A percentile compares a stretch with the other conserved stretches of the same genome.
Evolutionary conservation across 2,113 vertebrate genomes (phyloP).

Genomic region (Cygnus atratus): DNA sequence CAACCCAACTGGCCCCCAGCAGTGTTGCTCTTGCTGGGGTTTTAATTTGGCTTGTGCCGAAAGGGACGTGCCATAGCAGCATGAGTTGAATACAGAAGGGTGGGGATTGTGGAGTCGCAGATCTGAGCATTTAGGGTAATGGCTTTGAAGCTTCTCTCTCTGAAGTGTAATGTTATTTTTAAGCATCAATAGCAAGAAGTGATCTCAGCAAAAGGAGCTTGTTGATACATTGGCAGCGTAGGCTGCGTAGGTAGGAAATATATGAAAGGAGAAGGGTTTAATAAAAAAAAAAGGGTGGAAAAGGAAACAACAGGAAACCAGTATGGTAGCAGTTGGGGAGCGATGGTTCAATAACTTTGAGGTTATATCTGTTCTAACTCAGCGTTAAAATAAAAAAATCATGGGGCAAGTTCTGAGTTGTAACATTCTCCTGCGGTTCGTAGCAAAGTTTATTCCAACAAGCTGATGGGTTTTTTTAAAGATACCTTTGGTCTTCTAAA

Average conservation of each 20-base stretch:
- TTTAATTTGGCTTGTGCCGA: slow-evolving; percentile 15
- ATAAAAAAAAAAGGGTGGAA: not conserved
- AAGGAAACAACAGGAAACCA: not conserved
- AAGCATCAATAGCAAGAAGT: not conserved
- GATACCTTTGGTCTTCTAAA: slow-evolving; percentile 21
- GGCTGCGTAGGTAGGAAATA: not conserved
- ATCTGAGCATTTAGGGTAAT: not conserved
- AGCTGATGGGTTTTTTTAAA: not conserved
- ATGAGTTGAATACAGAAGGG: not conserved
- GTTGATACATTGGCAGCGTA: not conserved
- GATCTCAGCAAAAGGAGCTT: not conserved
- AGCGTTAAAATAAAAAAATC: not conserved
- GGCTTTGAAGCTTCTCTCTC: not conserved
- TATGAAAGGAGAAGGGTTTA: not conserved
- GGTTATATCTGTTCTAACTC: slow-evolving; percentile 13
- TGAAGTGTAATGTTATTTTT: not conserved
- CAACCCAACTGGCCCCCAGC: not conserved
- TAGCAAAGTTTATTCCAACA: slow-evolving; percentile 33
- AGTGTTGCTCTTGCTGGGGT: not conserved
- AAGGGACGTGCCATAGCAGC: not conserved
- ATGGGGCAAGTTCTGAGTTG: not conserved
- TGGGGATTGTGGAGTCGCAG: not conserved
- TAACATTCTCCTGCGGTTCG: slow-evolving; percentile 9
- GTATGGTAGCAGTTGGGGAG: not conserved
- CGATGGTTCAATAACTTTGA: not conserved